phyloP scores from a whole-genome alignment of 2,888 invertebrate species.

The Aethes cnicana region DNA sequence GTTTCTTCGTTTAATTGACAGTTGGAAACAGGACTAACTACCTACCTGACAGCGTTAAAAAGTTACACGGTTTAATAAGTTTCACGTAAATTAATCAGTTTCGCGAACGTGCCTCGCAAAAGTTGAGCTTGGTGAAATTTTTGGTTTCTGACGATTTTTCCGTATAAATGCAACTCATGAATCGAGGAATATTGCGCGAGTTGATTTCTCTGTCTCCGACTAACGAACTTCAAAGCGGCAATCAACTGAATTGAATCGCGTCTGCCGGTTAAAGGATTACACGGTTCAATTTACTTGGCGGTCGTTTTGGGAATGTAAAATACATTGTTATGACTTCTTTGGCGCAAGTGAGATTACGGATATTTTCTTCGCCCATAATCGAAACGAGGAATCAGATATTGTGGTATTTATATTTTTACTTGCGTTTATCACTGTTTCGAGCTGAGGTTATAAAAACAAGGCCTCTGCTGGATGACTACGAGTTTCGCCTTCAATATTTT shows the following conservation, averaged over 20 bases:
- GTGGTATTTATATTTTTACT: no score
- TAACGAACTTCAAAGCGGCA: constrained; percentile 36
- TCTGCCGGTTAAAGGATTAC: constrained; percentile 33
- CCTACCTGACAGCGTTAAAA: not conserved
- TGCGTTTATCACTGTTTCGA: no score
- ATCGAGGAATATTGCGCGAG: constrained; percentile 34
- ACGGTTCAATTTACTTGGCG: not conserved
- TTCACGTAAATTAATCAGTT: constrained; percentile 6
- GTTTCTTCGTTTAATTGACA: constrained; percentile 18
- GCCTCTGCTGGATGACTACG: no score
- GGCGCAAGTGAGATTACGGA: no score
- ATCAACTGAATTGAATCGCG: constrained; percentile 34
- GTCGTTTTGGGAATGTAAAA: not conserved
- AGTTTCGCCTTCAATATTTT: no score
- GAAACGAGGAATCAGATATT: no score
- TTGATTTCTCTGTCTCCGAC: constrained; percentile 30
- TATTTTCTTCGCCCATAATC: no score
- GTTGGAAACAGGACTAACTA: constrained; percentile 6
- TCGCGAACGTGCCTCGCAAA: not conserved
- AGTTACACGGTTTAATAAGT: constrained; percentile 4
- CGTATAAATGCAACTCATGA: not conserved
- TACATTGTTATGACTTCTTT: no score
- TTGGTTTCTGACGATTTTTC: constrained; percentile 5
- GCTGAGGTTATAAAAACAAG: no score
- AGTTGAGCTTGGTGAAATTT: constrained; percentile 15